phyloP scores from a whole-genome alignment of 2,113 vertebrate genomes.

The Tringa solitaria region DNA sequence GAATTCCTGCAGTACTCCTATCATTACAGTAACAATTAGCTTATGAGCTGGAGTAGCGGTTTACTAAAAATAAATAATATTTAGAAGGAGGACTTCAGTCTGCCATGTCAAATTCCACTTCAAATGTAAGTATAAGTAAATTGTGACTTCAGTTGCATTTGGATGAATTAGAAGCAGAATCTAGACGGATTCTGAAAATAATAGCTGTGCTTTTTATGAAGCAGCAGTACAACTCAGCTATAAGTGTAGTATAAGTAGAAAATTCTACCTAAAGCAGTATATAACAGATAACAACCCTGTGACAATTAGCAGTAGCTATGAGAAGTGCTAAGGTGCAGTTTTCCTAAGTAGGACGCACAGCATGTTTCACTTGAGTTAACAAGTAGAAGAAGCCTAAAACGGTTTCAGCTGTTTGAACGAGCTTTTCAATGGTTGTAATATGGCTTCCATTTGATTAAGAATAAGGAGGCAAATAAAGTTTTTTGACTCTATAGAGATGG shows the following conservation, averaged over 20 bases:
- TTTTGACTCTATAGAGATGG: not conserved
- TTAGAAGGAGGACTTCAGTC: not conserved
- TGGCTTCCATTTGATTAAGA: not conserved
- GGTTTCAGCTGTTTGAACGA: not conserved
- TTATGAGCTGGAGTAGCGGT: not conserved
- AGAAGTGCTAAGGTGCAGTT: not conserved
- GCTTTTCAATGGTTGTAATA: not conserved
- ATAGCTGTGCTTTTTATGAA: not conserved
- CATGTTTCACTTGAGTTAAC: not conserved
- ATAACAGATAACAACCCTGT: not conserved
- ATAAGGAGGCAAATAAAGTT: not conserved
- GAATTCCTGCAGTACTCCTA: not conserved
- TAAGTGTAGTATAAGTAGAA: not conserved
- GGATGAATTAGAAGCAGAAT: not conserved
- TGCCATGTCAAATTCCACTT: not conserved
- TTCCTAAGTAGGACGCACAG: not conserved
- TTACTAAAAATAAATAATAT: conserved; percentile 5
- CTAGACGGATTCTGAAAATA: not conserved
- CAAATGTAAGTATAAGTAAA: not conserved
- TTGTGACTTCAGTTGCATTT: not conserved
- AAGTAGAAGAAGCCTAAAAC: not conserved
- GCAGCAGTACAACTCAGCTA: not conserved
- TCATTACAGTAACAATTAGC: not conserved
- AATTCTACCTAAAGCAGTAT: not conserved
- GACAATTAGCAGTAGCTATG: not conserved